Percentiles rank a stretch among this genome's conserved stretches.
Conservation (phyloP, 1,140 invertebrate genomes). For the Panagrolaimus sp. region DNA sequence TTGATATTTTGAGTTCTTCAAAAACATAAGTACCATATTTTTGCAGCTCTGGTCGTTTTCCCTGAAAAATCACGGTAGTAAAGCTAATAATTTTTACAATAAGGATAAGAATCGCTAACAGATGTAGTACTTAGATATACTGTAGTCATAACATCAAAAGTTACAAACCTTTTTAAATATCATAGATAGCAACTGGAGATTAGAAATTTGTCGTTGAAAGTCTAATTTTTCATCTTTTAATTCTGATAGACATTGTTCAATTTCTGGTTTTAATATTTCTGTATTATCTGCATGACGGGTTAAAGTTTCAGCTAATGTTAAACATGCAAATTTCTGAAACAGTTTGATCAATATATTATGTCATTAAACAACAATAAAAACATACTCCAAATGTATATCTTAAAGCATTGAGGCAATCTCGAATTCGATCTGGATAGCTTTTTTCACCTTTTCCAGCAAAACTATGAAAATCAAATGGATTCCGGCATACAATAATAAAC, state of each 20-base stretch:
- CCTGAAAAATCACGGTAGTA: conserved; percentile 2
- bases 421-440: not conserved
- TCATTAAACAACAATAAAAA: no score
- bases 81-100: no score
- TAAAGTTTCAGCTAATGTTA: conserved; percentile 38
- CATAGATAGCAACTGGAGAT: conserved; percentile 25
- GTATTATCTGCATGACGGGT: conserved; percentile 38
- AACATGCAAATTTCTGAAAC: conserved; percentile 32
- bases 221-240: conserved; percentile 17
- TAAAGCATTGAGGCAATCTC: not conserved
- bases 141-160: no score
- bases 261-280: conserved; percentile 12
- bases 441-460: not conserved
- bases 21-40: conserved; percentile 27
- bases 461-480: conserved; percentile 40
- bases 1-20: not conserved
- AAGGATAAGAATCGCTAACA: no score
- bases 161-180: conserved; percentile 22
- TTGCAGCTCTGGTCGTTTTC: conserved; percentile 30
- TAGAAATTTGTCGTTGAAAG: conserved; percentile 23
- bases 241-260: conserved; percentile 7
- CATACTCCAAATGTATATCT: not conserved
- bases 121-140: no score
- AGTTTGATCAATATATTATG: not conserved
- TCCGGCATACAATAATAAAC: conserved; percentile 45